Evolutionary conservation across 2,797 vertebrate species (phyloP).

Genomic region (Pogoniulus pusillus): DNA sequence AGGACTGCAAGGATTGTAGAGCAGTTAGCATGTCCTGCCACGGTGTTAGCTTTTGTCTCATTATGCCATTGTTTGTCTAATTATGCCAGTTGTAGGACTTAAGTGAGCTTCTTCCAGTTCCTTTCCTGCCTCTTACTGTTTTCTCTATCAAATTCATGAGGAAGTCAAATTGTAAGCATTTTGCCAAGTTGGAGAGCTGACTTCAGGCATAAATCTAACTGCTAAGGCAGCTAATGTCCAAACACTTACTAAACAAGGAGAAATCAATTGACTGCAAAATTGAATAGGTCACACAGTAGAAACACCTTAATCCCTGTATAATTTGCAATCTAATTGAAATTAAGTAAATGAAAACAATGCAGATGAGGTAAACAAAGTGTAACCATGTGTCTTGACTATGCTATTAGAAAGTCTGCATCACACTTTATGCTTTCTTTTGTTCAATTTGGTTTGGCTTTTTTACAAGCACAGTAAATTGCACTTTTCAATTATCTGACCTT

Average conservation of each 20-base stretch:
- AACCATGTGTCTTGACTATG: neutral
- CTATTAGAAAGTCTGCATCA: neutral
- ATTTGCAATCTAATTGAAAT: conserved; percentile 67
- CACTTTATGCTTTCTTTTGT: neutral
- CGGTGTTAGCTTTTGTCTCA: neutral
- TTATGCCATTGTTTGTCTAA: neutral
- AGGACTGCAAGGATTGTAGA: neutral
- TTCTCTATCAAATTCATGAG: neutral
- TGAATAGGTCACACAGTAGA: conserved; percentile 54
- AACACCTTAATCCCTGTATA: conserved; percentile 60
- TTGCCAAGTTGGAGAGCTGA: neutral
- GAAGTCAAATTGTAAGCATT: neutral
- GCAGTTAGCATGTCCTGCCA: neutral
- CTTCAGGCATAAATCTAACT: neutral
- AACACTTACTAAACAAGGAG: conserved; percentile 51
- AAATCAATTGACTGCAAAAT: conserved; percentile 68
- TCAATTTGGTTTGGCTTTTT: neutral
- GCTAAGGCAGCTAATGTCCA: conserved; percentile 34
- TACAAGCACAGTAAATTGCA: neutral
- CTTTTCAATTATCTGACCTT: conserved; percentile 40
- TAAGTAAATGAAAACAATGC: conserved; percentile 67
- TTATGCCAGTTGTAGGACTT: neutral
- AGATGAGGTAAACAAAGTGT: conserved; percentile 52
- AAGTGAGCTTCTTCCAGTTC: neutral
- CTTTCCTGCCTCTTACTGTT: neutral